Base-by-base conservation (phyloP, 2,113 vertebrate genomes). In the Oncorhynchus mykiss region DNA sequence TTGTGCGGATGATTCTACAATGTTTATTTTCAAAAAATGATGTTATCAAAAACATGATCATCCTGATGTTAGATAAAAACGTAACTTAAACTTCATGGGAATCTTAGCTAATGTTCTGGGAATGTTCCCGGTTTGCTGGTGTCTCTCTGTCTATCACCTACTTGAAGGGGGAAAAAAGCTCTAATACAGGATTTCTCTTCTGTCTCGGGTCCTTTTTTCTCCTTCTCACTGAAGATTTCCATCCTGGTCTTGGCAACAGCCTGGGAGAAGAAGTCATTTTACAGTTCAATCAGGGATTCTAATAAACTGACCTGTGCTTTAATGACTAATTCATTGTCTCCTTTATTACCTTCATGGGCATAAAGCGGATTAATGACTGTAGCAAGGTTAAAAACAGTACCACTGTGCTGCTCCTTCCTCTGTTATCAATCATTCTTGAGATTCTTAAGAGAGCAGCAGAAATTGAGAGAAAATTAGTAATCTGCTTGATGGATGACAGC, bases 331-430 rank as follows among this genome's bases (percentile, higher is more conserved):
- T 92, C 91, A 93, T 91, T 92, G 91, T 90, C 91, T 90, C 87
- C 90, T 93, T 93, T 91, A 93, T 92, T 92, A 91, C 90, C 88
- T 92, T 89, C 88, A 86, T 89, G 90, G 91, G 90, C 89, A 93
- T 93, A 92, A 93, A 93, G 88, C 80, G 86, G 90, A 93, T 93
- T 93, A 93, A 93, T 92, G 93, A 91, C 91, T 92, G 90, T 84
- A 92, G 88, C 90, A 91, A 93, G 93, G 91, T 93, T 93, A 93
- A 93, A 93, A 93, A 94, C 92, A 92, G 92, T 92, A 89, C 86
- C 88, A 81, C 90, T 84, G 89, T 87, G 91, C 88, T 91, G 93
- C 92, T 85, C 85, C 91, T 90, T 88, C 83, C 83, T 86, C 87
- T 78, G 75, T 89, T 91, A 93, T 93, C 93, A 92, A 94, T 93